phyloP scores from a whole-genome alignment of 1,140 invertebrate genomes.

The Diabrotica virgifera region DNA sequence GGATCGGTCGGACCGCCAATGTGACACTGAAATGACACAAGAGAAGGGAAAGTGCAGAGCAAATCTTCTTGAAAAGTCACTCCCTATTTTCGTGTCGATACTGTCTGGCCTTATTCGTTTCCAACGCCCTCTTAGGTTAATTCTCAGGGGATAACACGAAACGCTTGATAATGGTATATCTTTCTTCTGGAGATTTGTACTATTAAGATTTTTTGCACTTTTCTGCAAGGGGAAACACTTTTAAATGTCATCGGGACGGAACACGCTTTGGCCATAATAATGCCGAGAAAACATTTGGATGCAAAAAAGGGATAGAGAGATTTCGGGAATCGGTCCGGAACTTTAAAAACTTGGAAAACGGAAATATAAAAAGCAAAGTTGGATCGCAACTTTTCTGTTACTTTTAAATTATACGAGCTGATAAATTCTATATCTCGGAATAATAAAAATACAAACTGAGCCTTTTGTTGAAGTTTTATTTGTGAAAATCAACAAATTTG shows the following conservation, averaged over 20 bases:
- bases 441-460: too few species aligned
- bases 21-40: too few species aligned
- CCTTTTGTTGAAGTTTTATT: too few species aligned
- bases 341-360: too few species aligned
- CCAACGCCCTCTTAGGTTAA: neutral
- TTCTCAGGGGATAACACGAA: neutral
- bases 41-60: too few species aligned
- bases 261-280: neutral
- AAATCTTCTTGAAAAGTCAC: neutral
- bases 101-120: neutral
- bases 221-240: neutral
- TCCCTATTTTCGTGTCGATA: conserved; percentile 10
- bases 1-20: too few species aligned
- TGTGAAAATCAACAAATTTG: too few species aligned
- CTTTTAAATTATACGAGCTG: too few species aligned
- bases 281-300: neutral
- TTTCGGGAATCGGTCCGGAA: neutral
- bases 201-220: conserved; percentile 1
- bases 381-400: too few species aligned
- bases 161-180: conserved; percentile 2
- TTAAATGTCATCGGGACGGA: neutral
- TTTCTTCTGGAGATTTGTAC: conserved; percentile 2
- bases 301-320: neutral
- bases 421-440: too few species aligned
- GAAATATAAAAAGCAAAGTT: too few species aligned